These are phyloP conservation scores for Nothoprocta perdicaria DNA, from an alignment of 2,113 vertebrate genomes.

Conservation along the genomic window DNA sequence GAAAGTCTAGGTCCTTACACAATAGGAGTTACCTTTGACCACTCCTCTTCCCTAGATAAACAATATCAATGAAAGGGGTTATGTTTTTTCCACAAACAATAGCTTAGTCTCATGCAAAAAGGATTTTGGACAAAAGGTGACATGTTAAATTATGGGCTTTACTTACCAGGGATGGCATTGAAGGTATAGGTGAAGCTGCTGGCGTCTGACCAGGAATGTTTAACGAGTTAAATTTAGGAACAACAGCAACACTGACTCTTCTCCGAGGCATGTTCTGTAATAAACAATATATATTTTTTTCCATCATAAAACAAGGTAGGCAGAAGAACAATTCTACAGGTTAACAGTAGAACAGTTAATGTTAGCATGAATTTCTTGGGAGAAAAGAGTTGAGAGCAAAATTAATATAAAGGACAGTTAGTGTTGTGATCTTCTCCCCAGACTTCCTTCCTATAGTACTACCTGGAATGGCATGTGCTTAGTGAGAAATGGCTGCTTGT, in stretches of 20 bases:
- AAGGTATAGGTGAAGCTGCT: slow-evolving; percentile 65
- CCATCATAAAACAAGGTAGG: not conserved
- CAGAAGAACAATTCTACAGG: not conserved
- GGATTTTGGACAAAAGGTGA: not conserved
- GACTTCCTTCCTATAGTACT: not conserved
- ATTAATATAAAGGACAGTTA: not conserved
- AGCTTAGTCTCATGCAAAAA: not conserved
- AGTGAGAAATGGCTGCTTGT: not conserved
- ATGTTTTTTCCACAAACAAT: not conserved
- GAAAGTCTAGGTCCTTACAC: not conserved
- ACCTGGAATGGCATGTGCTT: not conserved
- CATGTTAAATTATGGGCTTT: not conserved
- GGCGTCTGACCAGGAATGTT: slow-evolving; percentile 90
- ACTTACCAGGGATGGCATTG: slow-evolving; percentile 88
- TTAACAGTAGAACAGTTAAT: not conserved
- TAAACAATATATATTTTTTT: not conserved
- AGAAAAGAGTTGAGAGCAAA: not conserved
- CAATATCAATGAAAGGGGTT: not conserved
- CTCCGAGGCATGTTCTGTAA: slow-evolving; percentile 91
- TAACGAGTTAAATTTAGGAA: slow-evolving; percentile 96
- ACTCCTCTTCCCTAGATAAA: not conserved
- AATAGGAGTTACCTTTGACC: not conserved
- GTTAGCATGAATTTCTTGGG: not conserved
- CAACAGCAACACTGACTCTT: slow-evolving; percentile 96
- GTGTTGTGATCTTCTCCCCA: not conserved